A percentile compares a stretch with the other conserved stretches of the same genome.
Evolutionary conservation across 2,888 invertebrate species (phyloP).

Genomic region (Trichopria drosophilae): DNA sequence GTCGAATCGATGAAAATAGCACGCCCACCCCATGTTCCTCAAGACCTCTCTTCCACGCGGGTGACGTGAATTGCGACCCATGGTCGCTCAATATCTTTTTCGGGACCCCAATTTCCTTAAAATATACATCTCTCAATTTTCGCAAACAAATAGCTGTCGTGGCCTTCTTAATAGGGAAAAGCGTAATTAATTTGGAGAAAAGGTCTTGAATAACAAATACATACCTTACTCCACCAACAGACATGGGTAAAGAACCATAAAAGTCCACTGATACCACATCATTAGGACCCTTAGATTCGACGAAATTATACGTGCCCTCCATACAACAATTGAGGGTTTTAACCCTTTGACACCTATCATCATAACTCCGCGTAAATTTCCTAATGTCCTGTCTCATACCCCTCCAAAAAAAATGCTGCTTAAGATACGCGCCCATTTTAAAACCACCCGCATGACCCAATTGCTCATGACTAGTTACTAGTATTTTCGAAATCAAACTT

Average conservation of each 20-base stretch:
- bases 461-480: not conserved
- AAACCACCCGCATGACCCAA: conserved; percentile 9
- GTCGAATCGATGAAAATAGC: no score
- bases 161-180: conserved; percentile 1
- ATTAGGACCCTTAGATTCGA: not conserved
- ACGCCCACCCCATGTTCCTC: not conserved
- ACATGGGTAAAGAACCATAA: not conserved
- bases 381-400: conserved; percentile 1
- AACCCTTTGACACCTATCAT: conserved; percentile 8
- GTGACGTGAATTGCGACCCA: no score
- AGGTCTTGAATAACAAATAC: not conserved
- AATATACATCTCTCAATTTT: conserved; percentile 2
- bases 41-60: not conserved
- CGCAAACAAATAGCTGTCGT: no score
- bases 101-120: not conserved
- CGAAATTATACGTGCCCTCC: no score
- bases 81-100: not conserved
- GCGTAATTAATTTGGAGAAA: conserved; percentile 1
- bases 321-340: conserved; percentile 6
- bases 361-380: not conserved
- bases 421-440: not conserved
- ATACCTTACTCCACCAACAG: not conserved
- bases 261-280: conserved; percentile 7
- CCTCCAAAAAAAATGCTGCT: conserved; percentile 4
- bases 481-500: no score